phyloP scores from a whole-genome alignment of 1,140 invertebrate genomes.

The Asobara japonica region DNA sequence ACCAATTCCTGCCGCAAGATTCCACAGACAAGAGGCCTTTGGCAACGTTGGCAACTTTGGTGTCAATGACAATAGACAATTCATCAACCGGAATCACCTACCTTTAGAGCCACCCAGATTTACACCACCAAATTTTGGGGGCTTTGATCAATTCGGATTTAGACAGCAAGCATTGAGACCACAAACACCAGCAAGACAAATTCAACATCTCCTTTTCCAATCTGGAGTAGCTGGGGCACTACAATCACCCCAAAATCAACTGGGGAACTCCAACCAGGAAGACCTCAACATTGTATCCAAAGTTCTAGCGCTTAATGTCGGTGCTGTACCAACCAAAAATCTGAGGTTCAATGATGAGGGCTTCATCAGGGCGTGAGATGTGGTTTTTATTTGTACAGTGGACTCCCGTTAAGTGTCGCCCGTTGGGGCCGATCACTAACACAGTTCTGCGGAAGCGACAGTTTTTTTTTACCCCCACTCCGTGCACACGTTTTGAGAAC shows the following conservation, averaged over 20 bases:
- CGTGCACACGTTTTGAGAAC: too few species aligned
- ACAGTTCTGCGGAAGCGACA: too few species aligned
- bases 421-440: too few species aligned
- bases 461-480: too few species aligned
- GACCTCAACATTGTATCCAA: constrained; percentile 84
- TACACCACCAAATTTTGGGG: constrained; percentile 40
- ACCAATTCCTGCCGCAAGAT: constrained; percentile 60
- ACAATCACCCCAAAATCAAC: constrained; percentile 39
- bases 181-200: constrained; percentile 69
- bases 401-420: too few species aligned
- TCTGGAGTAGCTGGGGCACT: constrained; percentile 69
- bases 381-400: not conserved
- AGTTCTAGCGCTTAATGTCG: constrained; percentile 79
- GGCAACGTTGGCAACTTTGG: constrained; percentile 69
- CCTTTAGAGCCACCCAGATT: constrained; percentile 40
- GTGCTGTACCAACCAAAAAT: constrained; percentile 54
- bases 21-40: constrained; percentile 64
- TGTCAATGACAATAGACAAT: constrained; percentile 61
- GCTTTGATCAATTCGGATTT: constrained; percentile 47
- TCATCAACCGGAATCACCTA: constrained; percentile 35
- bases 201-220: constrained; percentile 73
- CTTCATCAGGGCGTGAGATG: constrained; percentile 40
- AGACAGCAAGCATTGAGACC: constrained; percentile 39
- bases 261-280: constrained; percentile 68
- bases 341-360: constrained; percentile 37